Percentiles rank a stretch among this genome's conserved stretches.
Evolutionary conservation across 2,797 vertebrate genomes (phyloP).

Genomic region (Helicolenus hilgendorfi): DNA sequence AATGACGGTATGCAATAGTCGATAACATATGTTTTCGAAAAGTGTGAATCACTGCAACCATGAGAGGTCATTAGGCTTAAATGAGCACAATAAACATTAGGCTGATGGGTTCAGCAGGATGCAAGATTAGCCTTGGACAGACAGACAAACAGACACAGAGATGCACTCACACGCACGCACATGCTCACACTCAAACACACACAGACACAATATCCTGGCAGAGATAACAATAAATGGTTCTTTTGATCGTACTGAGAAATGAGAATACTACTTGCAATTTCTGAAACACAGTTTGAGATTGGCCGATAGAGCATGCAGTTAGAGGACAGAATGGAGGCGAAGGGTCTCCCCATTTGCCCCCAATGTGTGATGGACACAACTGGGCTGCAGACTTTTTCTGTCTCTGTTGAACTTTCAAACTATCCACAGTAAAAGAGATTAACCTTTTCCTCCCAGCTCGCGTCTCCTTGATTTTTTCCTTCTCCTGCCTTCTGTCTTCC

Average conservation of each 20-base stretch:
- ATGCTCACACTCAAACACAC: too few species aligned
- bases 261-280: background rate
- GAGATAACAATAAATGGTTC: background rate
- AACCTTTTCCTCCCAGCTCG: conserved; percentile 85
- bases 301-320: background rate
- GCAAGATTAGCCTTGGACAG: background rate
- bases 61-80: background rate
- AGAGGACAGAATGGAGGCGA: conserved; percentile 22
- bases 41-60: background rate
- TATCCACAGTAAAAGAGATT: conserved; percentile 86
- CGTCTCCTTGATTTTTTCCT: conserved; percentile 68
- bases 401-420: conserved; percentile 85
- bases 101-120: background rate
- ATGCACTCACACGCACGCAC: background rate
- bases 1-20: background rate
- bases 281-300: background rate
- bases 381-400: conserved; percentile 71
- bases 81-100: background rate
- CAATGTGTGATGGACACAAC: conserved; percentile 89
- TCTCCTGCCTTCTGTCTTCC: conserved; percentile 55
- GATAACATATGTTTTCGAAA: background rate
- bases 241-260: background rate
- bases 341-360: conserved; percentile 77
- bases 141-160: background rate
- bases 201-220: background rate